Conservation (phyloP, 2,888 invertebrate genomes). For the Scrobipalpa costella region DNA sequence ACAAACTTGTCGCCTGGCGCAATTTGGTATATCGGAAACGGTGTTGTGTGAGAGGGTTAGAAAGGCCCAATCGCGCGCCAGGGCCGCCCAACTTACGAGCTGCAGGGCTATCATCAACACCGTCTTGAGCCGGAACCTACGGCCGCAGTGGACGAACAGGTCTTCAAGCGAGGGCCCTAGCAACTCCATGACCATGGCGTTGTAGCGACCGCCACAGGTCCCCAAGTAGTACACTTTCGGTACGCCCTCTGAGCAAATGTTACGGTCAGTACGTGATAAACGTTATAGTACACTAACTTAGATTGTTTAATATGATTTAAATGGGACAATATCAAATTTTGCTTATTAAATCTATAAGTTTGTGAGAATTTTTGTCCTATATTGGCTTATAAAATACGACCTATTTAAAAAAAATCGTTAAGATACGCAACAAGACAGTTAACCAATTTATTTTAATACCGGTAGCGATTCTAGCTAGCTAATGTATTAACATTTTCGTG, state of each 20-base stretch:
- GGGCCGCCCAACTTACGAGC: constrained; percentile 86
- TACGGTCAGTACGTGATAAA: constrained; percentile 39
- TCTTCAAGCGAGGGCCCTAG: constrained; percentile 99
- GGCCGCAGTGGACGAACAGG: constrained; percentile 99
- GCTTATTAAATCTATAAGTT: no score
- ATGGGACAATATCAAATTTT: no score
- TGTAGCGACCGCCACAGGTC: constrained; percentile 98
- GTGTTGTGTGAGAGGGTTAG: constrained; percentile 62
- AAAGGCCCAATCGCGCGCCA: constrained; percentile 38
- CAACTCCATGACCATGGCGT: constrained; percentile 99
- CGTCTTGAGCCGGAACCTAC: constrained; percentile 98
- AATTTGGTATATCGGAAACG: constrained; percentile 64
- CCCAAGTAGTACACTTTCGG: constrained; percentile 99
- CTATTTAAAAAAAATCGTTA: no score
- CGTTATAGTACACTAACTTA: no score
- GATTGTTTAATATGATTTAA: no score
- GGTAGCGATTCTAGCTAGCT: no score
- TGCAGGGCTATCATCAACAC: constrained; percentile 99
- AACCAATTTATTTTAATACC: no score
- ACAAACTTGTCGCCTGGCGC: constrained; percentile 30
- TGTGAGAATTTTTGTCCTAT: no score
- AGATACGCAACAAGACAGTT: no score
- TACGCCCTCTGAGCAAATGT: constrained; percentile 91
- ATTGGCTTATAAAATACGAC: no score
- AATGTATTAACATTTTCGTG: no score